These are phyloP conservation scores for Cepaea nemoralis DNA, from an alignment of 1,140 invertebrate genomes.

Conservation along the genomic window DNA sequence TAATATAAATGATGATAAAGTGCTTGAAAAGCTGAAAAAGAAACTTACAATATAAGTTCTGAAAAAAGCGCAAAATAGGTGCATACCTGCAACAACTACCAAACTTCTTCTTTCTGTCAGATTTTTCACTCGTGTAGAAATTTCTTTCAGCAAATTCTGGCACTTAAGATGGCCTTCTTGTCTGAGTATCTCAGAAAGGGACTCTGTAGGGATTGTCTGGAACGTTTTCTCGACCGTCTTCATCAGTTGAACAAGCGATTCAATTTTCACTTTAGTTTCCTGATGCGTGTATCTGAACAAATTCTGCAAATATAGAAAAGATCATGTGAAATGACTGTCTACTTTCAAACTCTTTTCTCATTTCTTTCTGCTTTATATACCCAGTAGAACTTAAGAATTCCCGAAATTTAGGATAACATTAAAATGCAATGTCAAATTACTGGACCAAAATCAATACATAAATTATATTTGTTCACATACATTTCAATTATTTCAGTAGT, in stretches of 20 bases:
- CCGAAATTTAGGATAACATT: too few relatives aligned
- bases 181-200: neutral
- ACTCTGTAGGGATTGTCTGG: neutral
- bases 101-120: neutral
- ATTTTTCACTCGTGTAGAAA: neutral
- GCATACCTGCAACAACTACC: constrained; percentile 8
- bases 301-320: neutral
- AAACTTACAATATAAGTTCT: too few relatives aligned
- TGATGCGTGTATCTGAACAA: neutral
- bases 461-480: too few relatives aligned
- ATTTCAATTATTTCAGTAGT: too few relatives aligned
- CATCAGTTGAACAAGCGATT: neutral
- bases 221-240: neutral
- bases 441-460: too few relatives aligned
- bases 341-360: too few relatives aligned
- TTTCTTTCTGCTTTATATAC: too few relatives aligned
- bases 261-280: neutral
- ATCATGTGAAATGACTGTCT: too few relatives aligned
- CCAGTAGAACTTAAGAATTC: too few relatives aligned
- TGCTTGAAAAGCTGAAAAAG: too few relatives aligned
- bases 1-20: too few relatives aligned
- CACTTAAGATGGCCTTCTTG: neutral
- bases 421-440: neutral
- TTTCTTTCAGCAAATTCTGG: neutral
- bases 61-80: too few relatives aligned